Evolutionary conservation across 2,113 vertebrate species (phyloP), one percentile per base, ranked within the genome.

Genomic region (Callocephalon fimbriatum): DNA sequence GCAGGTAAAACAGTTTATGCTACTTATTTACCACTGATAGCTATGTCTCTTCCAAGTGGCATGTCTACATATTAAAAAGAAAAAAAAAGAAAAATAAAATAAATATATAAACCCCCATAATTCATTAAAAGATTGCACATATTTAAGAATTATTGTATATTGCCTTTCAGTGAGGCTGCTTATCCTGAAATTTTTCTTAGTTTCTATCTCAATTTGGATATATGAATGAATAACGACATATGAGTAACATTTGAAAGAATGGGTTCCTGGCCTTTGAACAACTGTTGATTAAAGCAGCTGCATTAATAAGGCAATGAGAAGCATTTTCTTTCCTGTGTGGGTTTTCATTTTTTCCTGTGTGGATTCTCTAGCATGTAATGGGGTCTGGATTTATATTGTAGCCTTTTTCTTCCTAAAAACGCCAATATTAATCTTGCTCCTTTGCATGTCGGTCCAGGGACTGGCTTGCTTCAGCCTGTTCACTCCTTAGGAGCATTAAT

Each of bases 31-130:
- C 27, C 35, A 6, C 35, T 3, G 1, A 11, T 3, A 72, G 32
- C 71, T 50, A 22, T 0, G 0, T 35, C 32, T 32, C 31, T 42
- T n/a, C 31, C 0, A 1, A 18, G 44, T 79, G 23, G 26, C 25
- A 13, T 1, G 1, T 3, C 15, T 50, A 0, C 7, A 7, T 26
- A 26, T 11, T 3, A 3, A 21, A 10, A 5, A 21, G 13, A 37
- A 15, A 7, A 10, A 18, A 11, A 59, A 25, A 26, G 9, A 16
- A 48, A 14, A 50, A 50, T 13, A 54, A 54, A 35, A 54, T 7
- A 54, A 54, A 58, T 14, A 58, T n/a, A 14, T n/a, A 47, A 35
- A 19, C 1, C 1, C 16, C 6, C 1, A 0, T 2, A 29, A 27
- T 14, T 48, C 5, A 6, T 44, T 15, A 26, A 47, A 31, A 25